Evolutionary conservation across 2,113 vertebrate species (phyloP), one percentile per base, ranked within the genome.

Genomic region (Xyrauchen texanus): DNA sequence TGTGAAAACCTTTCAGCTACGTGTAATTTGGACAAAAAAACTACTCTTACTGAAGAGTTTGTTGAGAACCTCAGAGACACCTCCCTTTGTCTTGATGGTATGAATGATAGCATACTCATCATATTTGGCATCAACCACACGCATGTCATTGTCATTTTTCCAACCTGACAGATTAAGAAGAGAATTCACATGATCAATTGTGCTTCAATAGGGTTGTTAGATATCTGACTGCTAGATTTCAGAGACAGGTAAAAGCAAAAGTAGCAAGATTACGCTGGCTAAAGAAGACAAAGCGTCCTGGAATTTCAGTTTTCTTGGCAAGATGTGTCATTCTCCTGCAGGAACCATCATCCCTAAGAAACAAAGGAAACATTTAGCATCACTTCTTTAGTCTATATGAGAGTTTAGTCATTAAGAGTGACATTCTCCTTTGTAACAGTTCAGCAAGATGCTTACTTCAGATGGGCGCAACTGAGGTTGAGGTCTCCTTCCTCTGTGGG

Each of bases 41-140:
- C 1, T 34, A 6, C n/a, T 49, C 95, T 0, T 89, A 98, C 96
- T 92, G 3, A 94, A 96, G 55, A 98, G 92, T 68, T 92, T 92
- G 79, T 88, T 89, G 85, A 96, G 92, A 83, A 90, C 91, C 72
- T 90, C 91, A 1, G 91, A 85, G 0, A 68, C 67, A 0, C 72
- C 87, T 0, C 80, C 69, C 42, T 83, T 90, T 44, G 85, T 89
- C 83, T 94, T 96, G 82, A 90, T 86, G 21, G 90, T 93, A 86
- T 91, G 86, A 63, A 96, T 62, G 47, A 96, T 1, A 6, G 93
- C 93, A 0, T 89, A 95, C 47, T 93, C 83, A 0, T 92, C 8
- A 0, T 94, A 96, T 87, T 93, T 80, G 5, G 93, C 93, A 0
- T 92, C 87, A 4, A 88, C 88, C 61, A 98, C 88, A 0, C 76